Evolutionary conservation across 2,797 vertebrate genomes (phyloP), one percentile per base, ranked within the genome.

Genomic region (Mycteria americana): DNA sequence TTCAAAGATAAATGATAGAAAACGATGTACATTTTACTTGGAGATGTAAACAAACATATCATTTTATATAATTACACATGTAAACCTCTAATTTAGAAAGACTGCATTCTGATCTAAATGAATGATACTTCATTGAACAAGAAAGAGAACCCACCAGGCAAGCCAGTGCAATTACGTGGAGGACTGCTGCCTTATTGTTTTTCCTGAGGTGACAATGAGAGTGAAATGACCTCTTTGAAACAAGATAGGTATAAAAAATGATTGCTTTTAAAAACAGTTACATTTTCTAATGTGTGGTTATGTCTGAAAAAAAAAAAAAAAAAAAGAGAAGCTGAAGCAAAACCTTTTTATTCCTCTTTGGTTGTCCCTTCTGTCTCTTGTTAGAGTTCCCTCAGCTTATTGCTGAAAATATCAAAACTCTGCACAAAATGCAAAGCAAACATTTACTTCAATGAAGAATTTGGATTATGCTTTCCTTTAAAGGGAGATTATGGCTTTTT

Each of bases 31-130:
- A 90, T 95, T 97, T 96, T 95, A 96, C 72, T 96, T 77, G 64
- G 73, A 95, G 96, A 96, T 95, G 95, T 95, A 97, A 97, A 97
- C 96, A 98, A 98, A 97, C 97, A 97, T 96, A 97, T 97, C 92
- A 97, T 97, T 97, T 98, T 91, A 97, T 95, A 94, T 96, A 97
- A 98, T 97, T 98, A 97, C 91, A 96, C 83, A 70, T 80, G 91
- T 87, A 97, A 97, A 92, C 94, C 95, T 94, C 96, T 94, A 95
- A 97, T 98, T 98, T 97, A 91, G 91, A 88, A 79, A 85, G 94
- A 64, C 73, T 68, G 90, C 69, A 93, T 78, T 80, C 87, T 89
- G 95, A 96, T 92, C 81, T 90, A 96, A 96, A 95, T 86, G 93
- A 97, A 93, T 96, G 97, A 96, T 95, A 95, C 77, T 97, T 76